Evolutionary conservation across 1,140 invertebrate species (phyloP).

Genomic region (Parapsyche elsis): DNA sequence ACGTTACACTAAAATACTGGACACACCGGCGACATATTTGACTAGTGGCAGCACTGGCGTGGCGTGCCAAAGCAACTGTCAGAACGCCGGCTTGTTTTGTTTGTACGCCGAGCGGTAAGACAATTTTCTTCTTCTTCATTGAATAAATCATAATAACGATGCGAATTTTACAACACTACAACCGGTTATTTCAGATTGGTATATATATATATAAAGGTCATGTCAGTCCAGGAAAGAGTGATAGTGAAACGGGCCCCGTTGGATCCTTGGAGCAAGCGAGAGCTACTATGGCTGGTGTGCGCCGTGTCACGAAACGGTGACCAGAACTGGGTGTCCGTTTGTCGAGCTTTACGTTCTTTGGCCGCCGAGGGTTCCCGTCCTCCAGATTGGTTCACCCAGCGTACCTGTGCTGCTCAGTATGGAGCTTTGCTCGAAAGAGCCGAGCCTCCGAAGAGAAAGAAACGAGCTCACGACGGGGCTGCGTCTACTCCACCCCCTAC

Average conservation of each 20-base stretch:
- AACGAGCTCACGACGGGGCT: conserved; percentile 72
- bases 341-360: conserved; percentile 78
- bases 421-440: conserved; percentile 83
- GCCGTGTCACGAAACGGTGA: conserved; percentile 89
- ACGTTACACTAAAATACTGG: no score
- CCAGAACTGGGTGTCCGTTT: conserved; percentile 95
- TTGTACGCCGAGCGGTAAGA: no score
- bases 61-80: no score
- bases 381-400: conserved; percentile 91
- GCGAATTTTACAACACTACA: background rate
- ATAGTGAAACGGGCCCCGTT: conserved; percentile 77
- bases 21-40: no score
- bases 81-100: no score
- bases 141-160: no score
- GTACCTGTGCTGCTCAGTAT: conserved; percentile 91
- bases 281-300: conserved; percentile 87
- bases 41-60: no score
- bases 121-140: no score
- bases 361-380: conserved; percentile 78
- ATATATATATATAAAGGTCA: background rate
- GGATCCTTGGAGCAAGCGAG: conserved; percentile 86
- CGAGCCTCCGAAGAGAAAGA: conserved; percentile 84
- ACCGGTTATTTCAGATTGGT: background rate
- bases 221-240: conserved; percentile 69
- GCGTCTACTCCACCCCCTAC: background rate